phyloP scores from a whole-genome alignment of 2,797 vertebrate species.

The Pipistrellus kuhlii region DNA sequence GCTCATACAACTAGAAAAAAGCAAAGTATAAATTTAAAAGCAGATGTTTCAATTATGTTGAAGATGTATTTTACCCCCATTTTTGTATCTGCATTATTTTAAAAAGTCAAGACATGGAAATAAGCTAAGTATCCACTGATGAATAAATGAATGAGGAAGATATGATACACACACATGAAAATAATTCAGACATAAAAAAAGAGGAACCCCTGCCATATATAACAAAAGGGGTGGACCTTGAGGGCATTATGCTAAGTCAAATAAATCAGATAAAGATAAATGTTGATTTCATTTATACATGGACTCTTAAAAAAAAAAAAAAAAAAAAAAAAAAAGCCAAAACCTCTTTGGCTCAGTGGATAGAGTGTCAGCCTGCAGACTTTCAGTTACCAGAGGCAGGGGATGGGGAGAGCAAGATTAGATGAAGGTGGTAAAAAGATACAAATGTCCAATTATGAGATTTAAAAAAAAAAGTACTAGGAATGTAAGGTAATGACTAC shows the following conservation, averaged over 20 bases:
- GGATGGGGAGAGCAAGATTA: not conserved
- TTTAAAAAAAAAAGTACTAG: not conserved
- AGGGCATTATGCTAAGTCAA: too few relatives aligned
- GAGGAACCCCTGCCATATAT: not conserved
- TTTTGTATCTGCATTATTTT: not conserved
- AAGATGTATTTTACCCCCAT: not conserved
- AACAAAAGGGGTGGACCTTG: not conserved
- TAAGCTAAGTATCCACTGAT: not conserved
- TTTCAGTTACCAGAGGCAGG: not conserved
- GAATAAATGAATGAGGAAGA: not conserved
- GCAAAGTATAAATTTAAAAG: not conserved
- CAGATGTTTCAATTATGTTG: not conserved
- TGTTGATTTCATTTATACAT: too few relatives aligned
- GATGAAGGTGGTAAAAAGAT: not conserved
- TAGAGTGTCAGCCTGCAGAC: too few relatives aligned
- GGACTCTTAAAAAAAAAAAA: too few relatives aligned
- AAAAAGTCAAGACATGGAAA: not conserved
- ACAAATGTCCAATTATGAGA: not conserved
- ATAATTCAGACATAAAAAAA: not conserved
- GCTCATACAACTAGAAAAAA: not conserved
- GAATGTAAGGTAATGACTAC: not conserved
- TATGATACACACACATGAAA: not conserved
- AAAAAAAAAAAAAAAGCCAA: too few relatives aligned
- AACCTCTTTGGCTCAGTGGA: too few relatives aligned
- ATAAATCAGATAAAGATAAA: too few relatives aligned